Conservation (phyloP, 2,113 vertebrate genomes). For the Xenopus laevis region DNA sequence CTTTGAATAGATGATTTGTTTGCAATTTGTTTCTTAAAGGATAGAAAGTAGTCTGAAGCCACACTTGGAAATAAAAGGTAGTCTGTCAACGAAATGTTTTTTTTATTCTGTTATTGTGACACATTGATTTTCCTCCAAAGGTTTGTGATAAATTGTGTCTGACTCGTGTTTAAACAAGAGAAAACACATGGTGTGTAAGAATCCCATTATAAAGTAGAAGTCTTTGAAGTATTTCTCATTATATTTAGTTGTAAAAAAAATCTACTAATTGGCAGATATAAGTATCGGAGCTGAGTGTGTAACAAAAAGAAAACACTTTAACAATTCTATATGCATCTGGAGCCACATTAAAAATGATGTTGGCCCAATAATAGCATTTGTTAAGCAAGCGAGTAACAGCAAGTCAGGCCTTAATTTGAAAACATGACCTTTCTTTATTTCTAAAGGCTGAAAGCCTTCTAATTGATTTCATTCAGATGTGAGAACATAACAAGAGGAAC, state of each 20-base stretch:
- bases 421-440: conserved; percentile 22
- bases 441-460: conserved; percentile 21
- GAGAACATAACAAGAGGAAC: conserved; percentile 13
- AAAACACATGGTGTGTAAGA: background rate
- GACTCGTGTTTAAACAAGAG: background rate
- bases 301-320: background rate
- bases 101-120: background rate
- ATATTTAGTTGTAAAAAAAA: background rate
- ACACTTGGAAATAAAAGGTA: background rate
- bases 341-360: conserved; percentile 4
- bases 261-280: conserved; percentile 10
- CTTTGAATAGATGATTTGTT: no score
- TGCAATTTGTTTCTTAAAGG: no score
- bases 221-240: conserved; percentile 18
- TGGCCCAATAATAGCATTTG: conserved; percentile 21
- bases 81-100: background rate
- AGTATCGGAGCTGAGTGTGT: conserved; percentile 11
- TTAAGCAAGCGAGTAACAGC: conserved; percentile 8
- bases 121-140: background rate
- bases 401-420: conserved; percentile 19
- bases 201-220: background rate
- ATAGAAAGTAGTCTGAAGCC: no score
- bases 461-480: conserved; percentile 19
- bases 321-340: background rate
- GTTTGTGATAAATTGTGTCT: background rate